Evolutionary conservation across 2,888 invertebrate genomes (phyloP).

Genomic region (Lepidochrysops patricia): DNA sequence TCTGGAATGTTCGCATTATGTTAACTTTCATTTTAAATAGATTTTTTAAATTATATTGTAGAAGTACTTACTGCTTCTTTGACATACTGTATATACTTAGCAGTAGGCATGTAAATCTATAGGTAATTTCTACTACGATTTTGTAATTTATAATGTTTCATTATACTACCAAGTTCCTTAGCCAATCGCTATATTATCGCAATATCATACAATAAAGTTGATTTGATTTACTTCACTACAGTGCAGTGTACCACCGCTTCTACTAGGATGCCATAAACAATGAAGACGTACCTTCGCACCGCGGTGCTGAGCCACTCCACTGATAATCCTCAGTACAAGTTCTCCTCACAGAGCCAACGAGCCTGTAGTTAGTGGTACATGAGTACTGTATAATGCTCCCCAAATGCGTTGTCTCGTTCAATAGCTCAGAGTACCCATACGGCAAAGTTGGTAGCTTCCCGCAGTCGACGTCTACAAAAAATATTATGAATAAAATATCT

Average conservation of each 20-base stretch:
- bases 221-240: too few relatives aligned
- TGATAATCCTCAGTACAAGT: constrained; percentile 82
- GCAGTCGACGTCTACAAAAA: constrained; percentile 85
- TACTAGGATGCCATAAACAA: too few relatives aligned
- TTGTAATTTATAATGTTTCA: too few relatives aligned
- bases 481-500: background rate
- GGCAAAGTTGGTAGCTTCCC: constrained; percentile 86
- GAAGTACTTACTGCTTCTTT: too few relatives aligned
- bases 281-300: constrained; percentile 85
- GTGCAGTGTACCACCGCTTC: too few relatives aligned
- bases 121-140: too few relatives aligned
- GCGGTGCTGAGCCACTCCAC: constrained; percentile 89
- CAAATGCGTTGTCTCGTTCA: constrained; percentile 85
- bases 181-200: too few relatives aligned
- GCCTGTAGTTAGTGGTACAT: constrained; percentile 85
- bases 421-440: constrained; percentile 84
- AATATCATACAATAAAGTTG: too few relatives aligned
- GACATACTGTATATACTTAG: too few relatives aligned
- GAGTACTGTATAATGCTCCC: constrained; percentile 87
- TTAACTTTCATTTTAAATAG: too few relatives aligned
- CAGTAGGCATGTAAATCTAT: too few relatives aligned
- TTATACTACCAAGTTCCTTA: background rate
- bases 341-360: constrained; percentile 83
- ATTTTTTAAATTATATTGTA: too few relatives aligned
- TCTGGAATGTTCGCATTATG: constrained; percentile 62